Evolutionary conservation across 1,140 invertebrate genomes (phyloP).

Genomic region (Anastatus disparis): DNA sequence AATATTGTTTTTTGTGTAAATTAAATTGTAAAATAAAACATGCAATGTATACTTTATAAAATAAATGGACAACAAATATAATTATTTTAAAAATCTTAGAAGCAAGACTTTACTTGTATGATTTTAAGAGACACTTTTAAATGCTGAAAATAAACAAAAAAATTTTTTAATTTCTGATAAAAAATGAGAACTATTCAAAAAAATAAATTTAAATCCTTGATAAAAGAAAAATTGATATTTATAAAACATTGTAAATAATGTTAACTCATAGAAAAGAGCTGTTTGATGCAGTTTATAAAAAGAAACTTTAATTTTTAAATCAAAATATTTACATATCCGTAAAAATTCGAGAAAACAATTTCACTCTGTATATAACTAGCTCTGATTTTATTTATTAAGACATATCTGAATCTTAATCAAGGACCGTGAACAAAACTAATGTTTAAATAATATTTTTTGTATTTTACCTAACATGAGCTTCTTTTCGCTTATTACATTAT

Average conservation of each 20-base stretch:
- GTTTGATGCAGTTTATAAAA: conserved; percentile 8
- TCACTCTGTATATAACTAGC: conserved; percentile 46
- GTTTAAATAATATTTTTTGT: conserved; percentile 10
- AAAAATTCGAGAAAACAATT: conserved; percentile 43
- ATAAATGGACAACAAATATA: conserved; percentile 10
- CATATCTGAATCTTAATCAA: conserved; percentile 19
- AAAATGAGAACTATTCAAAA: too few species aligned
- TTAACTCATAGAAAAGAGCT: conserved; percentile 18
- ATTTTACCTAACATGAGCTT: not conserved
- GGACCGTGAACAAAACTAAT: conserved; percentile 25
- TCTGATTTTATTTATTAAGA: not conserved
- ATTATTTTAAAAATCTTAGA: conserved; percentile 13
- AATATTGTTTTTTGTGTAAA: too few species aligned
- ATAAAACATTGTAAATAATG: conserved; percentile 26
- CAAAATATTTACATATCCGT: conserved; percentile 38
- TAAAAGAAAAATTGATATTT: not conserved
- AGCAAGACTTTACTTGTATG: conserved; percentile 5
- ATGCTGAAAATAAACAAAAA: too few species aligned
- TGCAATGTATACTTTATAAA: conserved; percentile 10
- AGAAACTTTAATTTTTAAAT: too few species aligned
- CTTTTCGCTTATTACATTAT: too few species aligned
- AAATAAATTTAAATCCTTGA: too few species aligned
- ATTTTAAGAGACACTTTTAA: conserved; percentile 7
- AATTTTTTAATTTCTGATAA: too few species aligned
- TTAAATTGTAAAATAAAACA: too few species aligned